phyloP scores from a whole-genome alignment of 2,888 invertebrate species.

The Fragum sueziense region DNA sequence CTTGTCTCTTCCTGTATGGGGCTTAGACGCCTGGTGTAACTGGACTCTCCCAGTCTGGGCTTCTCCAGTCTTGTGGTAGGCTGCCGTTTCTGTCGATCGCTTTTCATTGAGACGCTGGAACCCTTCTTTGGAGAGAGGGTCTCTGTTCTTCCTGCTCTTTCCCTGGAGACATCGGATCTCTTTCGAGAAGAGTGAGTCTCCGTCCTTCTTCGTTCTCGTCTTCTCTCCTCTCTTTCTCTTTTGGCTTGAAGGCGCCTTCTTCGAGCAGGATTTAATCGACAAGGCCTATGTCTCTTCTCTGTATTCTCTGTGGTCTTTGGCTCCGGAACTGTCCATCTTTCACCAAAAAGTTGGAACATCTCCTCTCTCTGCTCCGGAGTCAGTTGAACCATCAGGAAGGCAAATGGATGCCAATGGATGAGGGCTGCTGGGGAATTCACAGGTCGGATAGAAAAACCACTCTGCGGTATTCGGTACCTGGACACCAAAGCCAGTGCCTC shows the following conservation, averaged over 20 bases:
- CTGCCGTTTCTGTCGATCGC: neutral
- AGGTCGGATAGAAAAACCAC: conserved; percentile 5
- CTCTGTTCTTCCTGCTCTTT: neutral
- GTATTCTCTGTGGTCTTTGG: neutral
- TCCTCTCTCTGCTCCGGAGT: neutral
- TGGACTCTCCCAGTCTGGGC: neutral
- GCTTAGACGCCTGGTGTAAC: neutral
- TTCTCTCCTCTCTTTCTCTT: neutral
- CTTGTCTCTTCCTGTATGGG: neutral
- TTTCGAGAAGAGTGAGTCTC: neutral
- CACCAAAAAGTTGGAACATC: conserved; percentile 10
- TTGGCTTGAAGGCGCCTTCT: neutral
- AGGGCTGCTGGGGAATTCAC: conserved; percentile 24
- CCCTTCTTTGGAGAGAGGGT: neutral
- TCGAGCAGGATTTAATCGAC: neutral
- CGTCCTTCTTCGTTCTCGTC: neutral
- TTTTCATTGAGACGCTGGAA: neutral
- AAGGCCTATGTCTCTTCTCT: neutral
- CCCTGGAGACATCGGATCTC: neutral
- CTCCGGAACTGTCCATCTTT: conserved; percentile 3
- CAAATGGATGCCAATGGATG: conserved; percentile 27
- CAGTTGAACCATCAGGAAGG: conserved; percentile 6
- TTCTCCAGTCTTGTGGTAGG: neutral
- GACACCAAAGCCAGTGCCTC: neutral
- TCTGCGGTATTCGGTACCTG: neutral